Conservation (phyloP, 2,113 vertebrate species). For the Ophiodon elongatus region DNA sequence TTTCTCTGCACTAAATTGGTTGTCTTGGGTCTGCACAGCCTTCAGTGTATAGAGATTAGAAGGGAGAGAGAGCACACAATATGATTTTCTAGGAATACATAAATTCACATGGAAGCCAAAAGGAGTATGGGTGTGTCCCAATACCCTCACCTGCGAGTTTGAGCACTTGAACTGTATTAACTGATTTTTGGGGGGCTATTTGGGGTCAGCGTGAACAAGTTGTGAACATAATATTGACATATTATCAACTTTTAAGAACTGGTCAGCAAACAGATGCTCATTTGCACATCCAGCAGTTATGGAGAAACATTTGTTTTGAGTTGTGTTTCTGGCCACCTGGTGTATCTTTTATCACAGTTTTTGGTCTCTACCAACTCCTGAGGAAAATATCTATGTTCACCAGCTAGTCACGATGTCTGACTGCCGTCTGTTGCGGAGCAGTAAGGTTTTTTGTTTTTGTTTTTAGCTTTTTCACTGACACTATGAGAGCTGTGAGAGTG, state of each 20-base stretch:
- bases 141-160: not conserved
- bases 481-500: not conserved
- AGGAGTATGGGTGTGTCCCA: not conserved
- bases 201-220: not conserved
- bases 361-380: slow-evolving; percentile 1
- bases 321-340: not conserved
- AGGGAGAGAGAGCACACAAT: not conserved
- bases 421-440: not conserved
- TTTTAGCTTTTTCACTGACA: not conserved
- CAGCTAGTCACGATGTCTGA: not conserved
- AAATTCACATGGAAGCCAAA: not conserved
- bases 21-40: not conserved
- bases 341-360: not conserved
- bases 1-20: slow-evolving; percentile 2
- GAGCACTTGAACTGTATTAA: not conserved
- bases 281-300: not conserved
- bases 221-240: not conserved
- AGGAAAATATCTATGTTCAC: not conserved
- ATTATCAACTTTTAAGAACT: not conserved
- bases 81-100: not conserved
- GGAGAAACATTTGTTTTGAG: not conserved
- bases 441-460: not conserved
- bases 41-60: not conserved
- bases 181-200: not conserved
- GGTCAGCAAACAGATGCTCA: not conserved